These are phyloP conservation scores for Strix uralensis DNA, from an alignment of 2,113 vertebrate genomes.

Conservation along the genomic window DNA sequence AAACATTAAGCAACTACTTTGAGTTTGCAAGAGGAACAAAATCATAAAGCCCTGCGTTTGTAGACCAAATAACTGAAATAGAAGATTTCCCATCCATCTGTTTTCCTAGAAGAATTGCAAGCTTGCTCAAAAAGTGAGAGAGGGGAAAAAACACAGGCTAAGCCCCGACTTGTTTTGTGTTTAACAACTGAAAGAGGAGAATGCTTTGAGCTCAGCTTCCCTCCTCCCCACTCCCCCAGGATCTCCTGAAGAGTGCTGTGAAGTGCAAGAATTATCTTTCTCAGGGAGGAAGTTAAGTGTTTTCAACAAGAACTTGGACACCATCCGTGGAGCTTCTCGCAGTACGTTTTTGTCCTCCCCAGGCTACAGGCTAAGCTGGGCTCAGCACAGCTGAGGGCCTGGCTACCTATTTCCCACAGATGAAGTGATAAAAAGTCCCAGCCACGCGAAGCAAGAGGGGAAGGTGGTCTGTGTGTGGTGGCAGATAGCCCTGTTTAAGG, in stretches of 20 bases:
- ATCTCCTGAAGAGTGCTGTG: accelerated
- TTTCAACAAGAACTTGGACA: background rate
- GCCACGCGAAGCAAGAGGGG: background rate
- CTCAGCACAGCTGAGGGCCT: accelerated
- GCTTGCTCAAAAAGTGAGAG: background rate
- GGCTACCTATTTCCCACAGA: background rate
- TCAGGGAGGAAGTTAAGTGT: background rate
- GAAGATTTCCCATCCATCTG: background rate
- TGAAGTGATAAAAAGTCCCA: background rate
- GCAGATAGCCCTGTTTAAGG: background rate
- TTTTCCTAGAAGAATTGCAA: background rate
- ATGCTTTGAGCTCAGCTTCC: background rate
- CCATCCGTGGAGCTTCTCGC: accelerated
- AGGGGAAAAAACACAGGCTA: background rate
- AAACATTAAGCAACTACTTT: background rate
- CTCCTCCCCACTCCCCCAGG: background rate
- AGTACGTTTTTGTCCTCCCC: background rate
- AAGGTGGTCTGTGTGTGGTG: background rate
- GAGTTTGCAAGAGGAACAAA: background rate
- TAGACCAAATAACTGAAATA: background rate
- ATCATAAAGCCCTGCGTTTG: background rate
- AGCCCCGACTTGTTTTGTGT: background rate
- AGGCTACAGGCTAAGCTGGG: background rate
- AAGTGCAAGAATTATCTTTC: background rate
- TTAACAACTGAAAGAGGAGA: background rate